phyloP scores from a whole-genome alignment of 1,140 invertebrate species.

The Neodiprion virginianus region DNA sequence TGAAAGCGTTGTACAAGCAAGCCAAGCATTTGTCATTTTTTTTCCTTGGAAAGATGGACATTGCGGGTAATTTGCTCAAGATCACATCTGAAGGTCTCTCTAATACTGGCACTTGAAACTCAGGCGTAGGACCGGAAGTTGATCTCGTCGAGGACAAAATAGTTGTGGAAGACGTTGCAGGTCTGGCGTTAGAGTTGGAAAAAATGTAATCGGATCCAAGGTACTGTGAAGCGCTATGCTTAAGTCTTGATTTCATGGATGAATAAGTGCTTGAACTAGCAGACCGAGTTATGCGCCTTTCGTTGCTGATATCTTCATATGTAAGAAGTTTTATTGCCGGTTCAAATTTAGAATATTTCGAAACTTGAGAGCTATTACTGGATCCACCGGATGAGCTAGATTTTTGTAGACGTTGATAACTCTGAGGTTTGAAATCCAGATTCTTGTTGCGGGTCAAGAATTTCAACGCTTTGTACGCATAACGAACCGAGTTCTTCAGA shows the following conservation, averaged over 20 bases:
- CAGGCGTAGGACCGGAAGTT: slow-evolving; percentile 18
- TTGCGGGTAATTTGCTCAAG: slow-evolving; percentile 22
- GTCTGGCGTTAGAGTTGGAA: background rate
- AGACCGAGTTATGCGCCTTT: background rate
- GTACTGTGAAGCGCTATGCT: background rate
- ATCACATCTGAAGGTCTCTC: background rate
- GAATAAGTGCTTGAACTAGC: background rate
- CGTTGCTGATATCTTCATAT: background rate
- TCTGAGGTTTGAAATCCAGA: background rate
- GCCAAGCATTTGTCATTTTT: slow-evolving; percentile 44
- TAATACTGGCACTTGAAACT: slow-evolving; percentile 18
- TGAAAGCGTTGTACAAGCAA: slow-evolving; percentile 35
- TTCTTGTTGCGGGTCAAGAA: slow-evolving; percentile 15
- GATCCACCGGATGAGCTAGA: background rate
- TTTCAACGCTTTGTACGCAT: slow-evolving; percentile 23
- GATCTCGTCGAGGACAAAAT: slow-evolving; percentile 20
- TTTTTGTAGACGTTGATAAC: background rate
- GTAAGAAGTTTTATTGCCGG: slow-evolving; percentile 4
- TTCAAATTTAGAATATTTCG: slow-evolving; percentile 5
- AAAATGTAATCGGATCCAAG: background rate
- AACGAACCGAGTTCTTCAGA: slow-evolving; percentile 14
- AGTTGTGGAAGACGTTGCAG: background rate
- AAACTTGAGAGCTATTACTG: background rate
- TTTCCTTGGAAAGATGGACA: slow-evolving; percentile 31
- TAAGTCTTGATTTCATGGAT: background rate